Evolutionary conservation across 2,888 invertebrate genomes (phyloP).

Genomic region (Polydrusus pterygomalis): DNA sequence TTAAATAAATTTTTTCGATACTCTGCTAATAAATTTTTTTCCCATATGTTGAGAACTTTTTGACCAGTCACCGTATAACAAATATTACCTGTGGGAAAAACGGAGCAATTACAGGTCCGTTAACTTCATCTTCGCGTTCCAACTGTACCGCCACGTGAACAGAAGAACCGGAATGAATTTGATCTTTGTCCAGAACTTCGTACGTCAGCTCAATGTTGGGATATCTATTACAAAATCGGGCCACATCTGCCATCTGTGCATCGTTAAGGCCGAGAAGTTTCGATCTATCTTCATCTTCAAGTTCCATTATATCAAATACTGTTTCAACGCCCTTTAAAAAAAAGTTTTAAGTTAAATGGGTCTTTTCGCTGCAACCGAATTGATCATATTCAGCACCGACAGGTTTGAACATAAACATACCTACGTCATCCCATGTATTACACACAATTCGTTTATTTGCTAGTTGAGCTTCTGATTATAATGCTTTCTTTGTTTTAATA

Average conservation of each 20-base stretch:
- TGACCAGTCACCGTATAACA: no score
- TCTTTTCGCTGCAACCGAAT: no score
- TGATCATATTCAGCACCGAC: no score
- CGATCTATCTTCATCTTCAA: conserved; percentile 92
- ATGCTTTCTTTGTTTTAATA: no score
- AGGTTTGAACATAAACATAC: no score
- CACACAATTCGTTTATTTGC: no score
- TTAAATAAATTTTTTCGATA: no score
- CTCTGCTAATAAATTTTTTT: no score
- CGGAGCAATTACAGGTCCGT: conserved; percentile 98
- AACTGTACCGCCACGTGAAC: conserved; percentile 93
- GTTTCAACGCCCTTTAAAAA: conserved; percentile 83
- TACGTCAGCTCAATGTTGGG: conserved; percentile 98
- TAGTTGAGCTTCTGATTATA: no score
- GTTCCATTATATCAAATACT: conserved; percentile 96
- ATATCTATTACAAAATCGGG: conserved; percentile 98
- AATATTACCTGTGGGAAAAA: conserved; percentile 92
- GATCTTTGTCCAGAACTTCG: conserved; percentile 89
- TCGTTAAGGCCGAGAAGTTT: conserved; percentile 87
- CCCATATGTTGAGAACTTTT: no score
- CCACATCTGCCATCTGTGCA: conserved; percentile 97
- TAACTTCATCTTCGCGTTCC: conserved; percentile 97
- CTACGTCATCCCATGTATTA: no score
- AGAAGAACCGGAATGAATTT: conserved; percentile 86
- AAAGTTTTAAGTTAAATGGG: background rate